Evolutionary conservation across 2,113 vertebrate species (phyloP).

Genomic region (Ammodytes marinus): DNA sequence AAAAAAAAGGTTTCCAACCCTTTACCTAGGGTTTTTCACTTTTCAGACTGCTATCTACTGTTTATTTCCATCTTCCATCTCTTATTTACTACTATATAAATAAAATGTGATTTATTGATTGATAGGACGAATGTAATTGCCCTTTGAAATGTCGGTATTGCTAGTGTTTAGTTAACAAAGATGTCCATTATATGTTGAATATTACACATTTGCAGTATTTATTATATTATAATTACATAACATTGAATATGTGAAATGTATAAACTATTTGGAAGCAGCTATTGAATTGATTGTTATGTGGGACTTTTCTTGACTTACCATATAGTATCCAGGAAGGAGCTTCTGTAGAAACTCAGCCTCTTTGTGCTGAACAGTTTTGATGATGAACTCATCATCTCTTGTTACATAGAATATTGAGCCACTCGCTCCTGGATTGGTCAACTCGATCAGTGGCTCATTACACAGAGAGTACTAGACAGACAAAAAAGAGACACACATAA

Average conservation of each 20-base stretch:
- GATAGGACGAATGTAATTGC: too few species aligned
- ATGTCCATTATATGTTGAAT: neutral
- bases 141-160: neutral
- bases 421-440: conserved; percentile 96
- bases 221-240: neutral
- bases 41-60: too few species aligned
- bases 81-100: too few species aligned
- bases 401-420: conserved; percentile 99
- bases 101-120: too few species aligned
- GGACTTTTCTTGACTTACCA: conserved; percentile 84
- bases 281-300: neutral
- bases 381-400: conserved; percentile 97
- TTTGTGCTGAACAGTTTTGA: conserved; percentile 98
- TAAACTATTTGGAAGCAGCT: neutral
- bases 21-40: too few species aligned
- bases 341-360: conserved; percentile 99
- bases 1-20: too few species aligned
- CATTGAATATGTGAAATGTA: neutral
- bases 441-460: conserved; percentile 95
- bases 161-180: neutral
- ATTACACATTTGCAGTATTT: neutral
- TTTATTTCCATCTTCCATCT: too few species aligned
- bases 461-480: conserved; percentile 92
- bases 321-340: conserved; percentile 98
- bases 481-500: conserved; percentile 20